Percentiles rank a stretch among this genome's conserved stretches.
Evolutionary conservation across 2,888 invertebrate genomes (phyloP).

Genomic region (Dryococelus australis): DNA sequence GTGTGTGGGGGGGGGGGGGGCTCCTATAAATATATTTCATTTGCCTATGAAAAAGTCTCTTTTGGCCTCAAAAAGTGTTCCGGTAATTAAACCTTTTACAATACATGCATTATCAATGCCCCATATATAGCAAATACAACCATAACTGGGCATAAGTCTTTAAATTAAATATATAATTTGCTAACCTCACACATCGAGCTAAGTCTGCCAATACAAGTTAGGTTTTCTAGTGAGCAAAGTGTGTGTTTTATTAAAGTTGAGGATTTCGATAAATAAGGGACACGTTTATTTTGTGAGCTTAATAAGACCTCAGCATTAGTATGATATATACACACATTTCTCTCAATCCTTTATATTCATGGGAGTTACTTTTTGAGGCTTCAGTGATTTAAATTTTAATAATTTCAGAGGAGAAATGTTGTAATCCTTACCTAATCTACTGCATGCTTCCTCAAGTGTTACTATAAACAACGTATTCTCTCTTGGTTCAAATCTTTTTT

Average conservation of each 20-base stretch:
- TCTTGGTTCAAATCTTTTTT: neutral
- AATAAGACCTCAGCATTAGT: neutral
- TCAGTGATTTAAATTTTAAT: neutral
- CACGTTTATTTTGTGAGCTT: neutral
- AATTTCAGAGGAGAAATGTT: neutral
- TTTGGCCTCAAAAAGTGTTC: neutral
- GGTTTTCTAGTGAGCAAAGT: neutral
- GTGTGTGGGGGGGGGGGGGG: too few relatives aligned
- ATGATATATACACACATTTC: neutral
- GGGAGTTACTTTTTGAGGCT: too few relatives aligned
- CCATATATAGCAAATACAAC: neutral
- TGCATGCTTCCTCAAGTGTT: slow-evolving; percentile 4
- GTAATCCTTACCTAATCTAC: neutral
- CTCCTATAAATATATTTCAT: neutral
- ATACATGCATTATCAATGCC: neutral
- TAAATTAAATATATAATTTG: neutral
- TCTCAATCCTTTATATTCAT: neutral
- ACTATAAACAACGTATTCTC: neutral
- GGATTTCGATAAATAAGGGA: neutral
- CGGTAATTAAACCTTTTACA: neutral
- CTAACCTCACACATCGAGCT: neutral
- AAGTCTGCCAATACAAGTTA: neutral
- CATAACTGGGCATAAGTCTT: neutral
- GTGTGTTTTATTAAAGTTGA: neutral
- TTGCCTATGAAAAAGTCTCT: neutral